A percentile compares a stretch with the other conserved stretches of the same genome.
Conservation (phyloP, 2,113 vertebrate species). For the Erythrocebus patas region DNA sequence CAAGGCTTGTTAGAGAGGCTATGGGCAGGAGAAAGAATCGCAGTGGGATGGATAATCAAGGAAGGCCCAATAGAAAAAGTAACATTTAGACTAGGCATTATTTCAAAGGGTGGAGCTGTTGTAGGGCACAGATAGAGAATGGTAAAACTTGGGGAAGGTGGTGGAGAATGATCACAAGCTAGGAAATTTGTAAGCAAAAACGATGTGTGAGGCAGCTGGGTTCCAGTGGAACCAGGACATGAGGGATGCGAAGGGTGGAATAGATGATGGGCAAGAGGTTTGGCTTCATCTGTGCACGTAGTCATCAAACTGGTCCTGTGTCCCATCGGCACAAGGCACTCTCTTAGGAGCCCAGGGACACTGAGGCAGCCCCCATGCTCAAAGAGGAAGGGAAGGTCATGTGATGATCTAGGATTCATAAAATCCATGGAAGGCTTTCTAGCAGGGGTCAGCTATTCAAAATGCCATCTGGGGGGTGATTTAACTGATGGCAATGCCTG, state of each 20-base stretch:
- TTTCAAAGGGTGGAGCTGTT: neutral
- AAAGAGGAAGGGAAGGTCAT: neutral
- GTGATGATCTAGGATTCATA: neutral
- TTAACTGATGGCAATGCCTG: too few relatives aligned
- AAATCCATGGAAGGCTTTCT: neutral
- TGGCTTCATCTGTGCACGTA: accelerated
- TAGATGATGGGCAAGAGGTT: neutral
- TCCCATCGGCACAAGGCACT: neutral
- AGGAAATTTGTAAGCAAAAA: neutral
- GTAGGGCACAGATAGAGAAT: accelerated
- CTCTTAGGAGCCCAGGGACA: neutral
- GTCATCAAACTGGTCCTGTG: accelerated
- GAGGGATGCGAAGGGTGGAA: accelerated
- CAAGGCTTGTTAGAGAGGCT: neutral
- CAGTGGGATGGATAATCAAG: neutral
- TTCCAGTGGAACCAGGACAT: neutral
- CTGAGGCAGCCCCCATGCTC: neutral
- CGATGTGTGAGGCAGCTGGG: neutral
- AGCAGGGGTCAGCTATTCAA: neutral
- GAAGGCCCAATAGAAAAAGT: neutral
- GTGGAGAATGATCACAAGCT: neutral
- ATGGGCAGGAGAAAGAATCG: neutral
- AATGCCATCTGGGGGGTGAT: neutral
- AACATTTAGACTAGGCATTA: neutral
- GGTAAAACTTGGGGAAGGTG: neutral